Base-by-base conservation (phyloP, 2,113 vertebrate genomes). In the Gila orcuttii region DNA sequence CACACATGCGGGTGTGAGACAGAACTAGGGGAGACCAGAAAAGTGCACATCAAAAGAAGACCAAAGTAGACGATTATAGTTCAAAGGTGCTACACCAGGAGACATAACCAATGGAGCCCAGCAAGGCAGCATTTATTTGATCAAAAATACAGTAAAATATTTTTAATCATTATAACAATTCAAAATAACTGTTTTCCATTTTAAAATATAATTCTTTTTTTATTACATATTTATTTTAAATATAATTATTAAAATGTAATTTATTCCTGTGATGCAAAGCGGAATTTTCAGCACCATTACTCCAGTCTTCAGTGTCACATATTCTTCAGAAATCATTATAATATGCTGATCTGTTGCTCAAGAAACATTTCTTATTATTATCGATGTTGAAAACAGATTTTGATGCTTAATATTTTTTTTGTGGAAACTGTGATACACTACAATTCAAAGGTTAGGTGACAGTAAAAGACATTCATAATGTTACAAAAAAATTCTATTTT, bases 11-110 rank as follows among this genome's bases (percentile, higher is more conserved):
- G 15, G 59, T 45, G n/a, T 57, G 69, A 74, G 47, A 83, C 82
- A 42, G 68, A 55, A 74, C 31, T 57, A 83, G 31, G 45, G 55
- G 57, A 84, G 71, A 62, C 25, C 57, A 84, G 55, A 84, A 62
- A 79, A 60, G 12, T 60, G 77, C 50, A 19, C 13, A 57, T 78
- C 19, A 21, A 78, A 62, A 62, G 59, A 79, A 69, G 80, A 69
- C 80, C 17, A 52, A 45, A 82, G 39, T 31, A 69, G 59, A 76
- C 10, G n/a, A 84, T 59, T 11, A 62, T 47, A 84, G 23, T 60
- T 42, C 71, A 47, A 11, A 84, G 50, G 69, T 31, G 69, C 52
- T 28, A 10, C 19, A 42, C 21, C 1, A 21, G 36, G 42, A 57
- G 15, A 23, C 28, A 33, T 36, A 76, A 76, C n/a, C 47, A 50